These are phyloP conservation scores for Proctacanthus coquilletti DNA, from an alignment of 1,140 invertebrate species.

Conservation along the genomic window DNA sequence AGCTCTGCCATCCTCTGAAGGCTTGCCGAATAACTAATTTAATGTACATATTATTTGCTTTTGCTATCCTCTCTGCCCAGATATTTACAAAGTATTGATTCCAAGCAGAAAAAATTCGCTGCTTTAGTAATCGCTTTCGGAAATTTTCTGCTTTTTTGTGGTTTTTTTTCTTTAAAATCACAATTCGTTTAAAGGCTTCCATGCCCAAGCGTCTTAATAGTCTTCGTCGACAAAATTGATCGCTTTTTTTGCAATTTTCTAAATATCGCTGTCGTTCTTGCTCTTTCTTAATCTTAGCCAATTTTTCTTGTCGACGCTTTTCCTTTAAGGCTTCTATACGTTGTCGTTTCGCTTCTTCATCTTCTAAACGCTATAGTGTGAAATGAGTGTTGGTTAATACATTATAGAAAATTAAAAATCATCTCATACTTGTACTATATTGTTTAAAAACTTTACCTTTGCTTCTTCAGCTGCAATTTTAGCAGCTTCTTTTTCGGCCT, in stretches of 20 bases:
- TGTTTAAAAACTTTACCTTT: slow-evolving; percentile 17
- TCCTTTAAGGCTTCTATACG: slow-evolving; percentile 40
- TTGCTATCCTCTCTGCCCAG: slow-evolving; percentile 31
- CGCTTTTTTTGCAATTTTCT: slow-evolving; percentile 36
- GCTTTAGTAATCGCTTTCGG: slow-evolving; percentile 30
- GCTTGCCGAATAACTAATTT: slow-evolving; percentile 27
- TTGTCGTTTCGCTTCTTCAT: slow-evolving; percentile 42
- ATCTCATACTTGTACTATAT: slow-evolving; percentile 23
- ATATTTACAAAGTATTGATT: slow-evolving; percentile 33
- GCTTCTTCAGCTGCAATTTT: slow-evolving; percentile 34
- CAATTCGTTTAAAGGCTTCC: slow-evolving; percentile 32
- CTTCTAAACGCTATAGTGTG: slow-evolving; percentile 25
- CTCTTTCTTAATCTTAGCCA: slow-evolving; percentile 36
- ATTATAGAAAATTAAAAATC: not conserved
- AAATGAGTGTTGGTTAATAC: slow-evolving; percentile 1
- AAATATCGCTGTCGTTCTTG: slow-evolving; percentile 34
- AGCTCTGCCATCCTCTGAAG: slow-evolving; percentile 28
- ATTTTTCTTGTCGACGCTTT: slow-evolving; percentile 39
- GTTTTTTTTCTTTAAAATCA: slow-evolving; percentile 34
- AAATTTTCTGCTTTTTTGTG: slow-evolving; percentile 32
- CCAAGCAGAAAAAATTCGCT: slow-evolving; percentile 34
- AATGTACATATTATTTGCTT: slow-evolving; percentile 32
- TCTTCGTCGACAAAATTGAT: slow-evolving; percentile 38
- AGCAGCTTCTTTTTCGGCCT: slow-evolving; percentile 38
- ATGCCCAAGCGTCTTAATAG: slow-evolving; percentile 35